Base-by-base conservation (phyloP, 2,113 vertebrate genomes). In the Cheirogaleus medius region DNA sequence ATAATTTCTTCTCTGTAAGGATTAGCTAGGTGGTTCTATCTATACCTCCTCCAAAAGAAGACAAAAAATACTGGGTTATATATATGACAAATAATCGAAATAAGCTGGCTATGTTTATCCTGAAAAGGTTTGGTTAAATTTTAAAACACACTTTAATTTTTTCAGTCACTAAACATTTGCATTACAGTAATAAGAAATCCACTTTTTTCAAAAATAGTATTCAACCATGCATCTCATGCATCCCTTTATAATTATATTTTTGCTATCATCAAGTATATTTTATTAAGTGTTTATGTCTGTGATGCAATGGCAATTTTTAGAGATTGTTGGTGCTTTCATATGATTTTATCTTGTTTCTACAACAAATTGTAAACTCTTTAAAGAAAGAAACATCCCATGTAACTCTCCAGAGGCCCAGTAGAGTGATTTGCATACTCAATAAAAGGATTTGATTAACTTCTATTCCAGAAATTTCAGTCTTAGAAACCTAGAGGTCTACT, bases 401-500 rank as follows among this genome's bases (percentile, higher is more conserved):
- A 77, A 82, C 12, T 87, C 94, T 47, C 89, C 20, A 91, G 78
- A 84, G 60, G 17, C 15, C 21, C 0, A 18, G 49, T 9, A 47
- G 49, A 83, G 27, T 94, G 73, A 97, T 98, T 52, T 96, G 89
- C 93, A 95, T 91, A 95, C 89, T 91, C 87, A 97, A n/a, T 97
- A 93, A 94, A 96, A 94, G 69, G 64, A 93, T 97, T 29, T 95
- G 93, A 97, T 97, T 96, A 93, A 96, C 93, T 97, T 94, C 93
- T 96, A 84, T 89, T 29, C 64, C 52, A 92, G 94, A 97, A 96
- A 98, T 93, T 95, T 94, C 68, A 80, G 86, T 85, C 90, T 97
- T 91, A 93, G 73, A 76, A 97, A 96, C 47, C 90, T 84, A 66
- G n/a, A 94, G 66, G 91, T 84, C 95, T 90, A 90, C 34, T 80